Evolutionary conservation across 2,113 vertebrate species (phyloP), one percentile per base, ranked within the genome.

Genomic region (Hippocampus abdominalis): DNA sequence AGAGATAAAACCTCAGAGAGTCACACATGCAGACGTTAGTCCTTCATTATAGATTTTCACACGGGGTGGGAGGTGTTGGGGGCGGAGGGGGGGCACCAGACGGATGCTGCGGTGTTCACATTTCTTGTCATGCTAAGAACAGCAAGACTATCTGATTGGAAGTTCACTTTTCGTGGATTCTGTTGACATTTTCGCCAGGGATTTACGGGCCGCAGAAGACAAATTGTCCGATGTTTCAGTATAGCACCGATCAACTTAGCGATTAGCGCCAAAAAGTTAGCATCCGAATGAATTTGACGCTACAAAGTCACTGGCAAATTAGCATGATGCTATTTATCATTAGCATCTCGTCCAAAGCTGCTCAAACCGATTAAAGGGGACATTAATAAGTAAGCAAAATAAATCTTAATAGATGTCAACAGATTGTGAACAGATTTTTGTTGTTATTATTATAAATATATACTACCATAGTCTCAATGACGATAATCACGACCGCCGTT

Each of bases 1-100:
- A 71, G 74, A 83, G 78, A 83, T 87, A 83, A 88, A 81, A 23
- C 61, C 78, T 75, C 64, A 60, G 66, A 71, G 70, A 71, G 71
- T 77, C 72, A 46, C 79, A 71, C 68, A 77, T 63, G 20, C 32
- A 63, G 4, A 57, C 72, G 68, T 82, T 74, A 76, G 71, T 79
- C 51, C 62, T 70, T 75, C 64, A 36, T 57, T 42, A 27, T 62
- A 54, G 74, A 64, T 75, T 76, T 71, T 72, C 44, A 48, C 57
- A 64, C 40, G 62, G 16, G 61, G 36, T 32, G 65, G 60, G 69
- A 60, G 46, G 13, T 4, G 46, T 49, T 18, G 16, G 46, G 42
- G 42, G 9, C 11, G 42, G 70, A 42, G n/a, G n/a, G n/a, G 25
- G 48, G 46, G 67, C 57, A 66, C 57, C 66, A 74, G 49, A 64